These are phyloP conservation scores for Diarsia mendica DNA, from an alignment of 2,888 invertebrate species.

Conservation along the genomic window DNA sequence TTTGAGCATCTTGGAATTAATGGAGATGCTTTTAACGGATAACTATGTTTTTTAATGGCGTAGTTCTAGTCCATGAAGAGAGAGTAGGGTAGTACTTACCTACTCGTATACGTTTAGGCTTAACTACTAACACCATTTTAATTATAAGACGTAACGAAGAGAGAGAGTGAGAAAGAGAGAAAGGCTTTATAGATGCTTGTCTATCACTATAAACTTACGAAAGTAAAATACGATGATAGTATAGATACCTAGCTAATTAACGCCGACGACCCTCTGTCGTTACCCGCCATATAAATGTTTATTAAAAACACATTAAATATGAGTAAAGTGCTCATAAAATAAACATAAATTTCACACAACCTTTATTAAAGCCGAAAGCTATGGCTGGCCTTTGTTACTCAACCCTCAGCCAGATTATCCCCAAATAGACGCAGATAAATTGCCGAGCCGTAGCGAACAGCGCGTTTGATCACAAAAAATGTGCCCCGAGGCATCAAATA, in stretches of 20 bases:
- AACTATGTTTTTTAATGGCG: neutral
- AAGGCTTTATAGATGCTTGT: neutral
- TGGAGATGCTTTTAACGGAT: neutral
- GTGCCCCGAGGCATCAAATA: slow-evolving; percentile 13
- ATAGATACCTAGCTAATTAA: neutral
- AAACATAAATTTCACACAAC: slow-evolving; percentile 18
- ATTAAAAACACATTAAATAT: slow-evolving; percentile 28
- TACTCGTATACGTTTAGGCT: neutral
- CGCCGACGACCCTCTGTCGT: neutral
- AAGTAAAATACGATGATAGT: slow-evolving; percentile 10
- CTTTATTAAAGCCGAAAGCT: slow-evolving; percentile 26
- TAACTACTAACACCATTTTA: neutral
- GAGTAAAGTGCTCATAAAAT: slow-evolving; percentile 15
- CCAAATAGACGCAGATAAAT: slow-evolving; percentile 47
- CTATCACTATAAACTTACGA: neutral
- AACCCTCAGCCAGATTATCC: slow-evolving; percentile 40
- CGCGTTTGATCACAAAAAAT: slow-evolving; percentile 38
- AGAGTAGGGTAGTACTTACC: neutral
- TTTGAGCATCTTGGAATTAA: neutral
- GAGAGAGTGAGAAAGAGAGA: neutral
- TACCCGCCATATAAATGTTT: slow-evolving; percentile 5
- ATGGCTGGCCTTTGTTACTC: slow-evolving; percentile 33
- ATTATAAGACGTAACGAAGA: neutral
- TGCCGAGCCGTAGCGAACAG: slow-evolving; percentile 30
- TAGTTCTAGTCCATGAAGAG: neutral